phyloP scores from a whole-genome alignment of 2,888 invertebrate genomes.

The Orthonevra nobilis region DNA sequence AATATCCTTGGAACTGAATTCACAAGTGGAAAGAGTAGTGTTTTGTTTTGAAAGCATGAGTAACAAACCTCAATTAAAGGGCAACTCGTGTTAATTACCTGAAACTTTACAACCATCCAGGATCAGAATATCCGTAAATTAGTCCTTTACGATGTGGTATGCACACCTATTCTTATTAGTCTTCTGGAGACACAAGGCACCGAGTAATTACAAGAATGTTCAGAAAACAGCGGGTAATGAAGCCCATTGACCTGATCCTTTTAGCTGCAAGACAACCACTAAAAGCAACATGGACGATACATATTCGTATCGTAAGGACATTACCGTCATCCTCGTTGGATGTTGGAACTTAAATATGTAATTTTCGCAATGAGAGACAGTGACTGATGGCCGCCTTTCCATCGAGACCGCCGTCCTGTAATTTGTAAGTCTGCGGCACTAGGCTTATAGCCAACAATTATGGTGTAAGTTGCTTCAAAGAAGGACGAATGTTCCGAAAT shows the following conservation, averaged over 20 bases:
- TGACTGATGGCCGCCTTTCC: constrained; percentile 19
- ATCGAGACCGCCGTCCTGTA: constrained; percentile 45
- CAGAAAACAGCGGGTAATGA: constrained; percentile 41
- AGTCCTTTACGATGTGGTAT: not conserved
- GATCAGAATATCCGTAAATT: constrained; percentile 24
- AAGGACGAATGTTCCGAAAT: not conserved
- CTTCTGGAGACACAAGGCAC: constrained; percentile 18
- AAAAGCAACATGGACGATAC: not conserved
- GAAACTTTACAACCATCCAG: not conserved
- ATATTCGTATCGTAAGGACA: constrained; percentile 23
- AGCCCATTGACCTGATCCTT: constrained; percentile 33
- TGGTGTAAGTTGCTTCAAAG: not conserved
- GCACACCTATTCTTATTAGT: constrained; percentile 18
- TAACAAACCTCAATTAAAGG: too few relatives aligned
- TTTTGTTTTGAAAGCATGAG: too few relatives aligned
- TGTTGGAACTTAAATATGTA: constrained; percentile 30
- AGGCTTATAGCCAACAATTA: constrained; percentile 45
- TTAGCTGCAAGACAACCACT: constrained; percentile 7
- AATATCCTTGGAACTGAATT: constrained; percentile 29
- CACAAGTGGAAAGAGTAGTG: too few relatives aligned
- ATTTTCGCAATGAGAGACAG: constrained; percentile 45
- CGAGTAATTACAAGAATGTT: constrained; percentile 49
- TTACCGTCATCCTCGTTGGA: not conserved
- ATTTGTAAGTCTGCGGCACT: constrained; percentile 36
- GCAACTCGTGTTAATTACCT: constrained; percentile 51